Base-by-base conservation (phyloP, 2,888 invertebrate genomes). In the Bruchidius siliquastri region DNA sequence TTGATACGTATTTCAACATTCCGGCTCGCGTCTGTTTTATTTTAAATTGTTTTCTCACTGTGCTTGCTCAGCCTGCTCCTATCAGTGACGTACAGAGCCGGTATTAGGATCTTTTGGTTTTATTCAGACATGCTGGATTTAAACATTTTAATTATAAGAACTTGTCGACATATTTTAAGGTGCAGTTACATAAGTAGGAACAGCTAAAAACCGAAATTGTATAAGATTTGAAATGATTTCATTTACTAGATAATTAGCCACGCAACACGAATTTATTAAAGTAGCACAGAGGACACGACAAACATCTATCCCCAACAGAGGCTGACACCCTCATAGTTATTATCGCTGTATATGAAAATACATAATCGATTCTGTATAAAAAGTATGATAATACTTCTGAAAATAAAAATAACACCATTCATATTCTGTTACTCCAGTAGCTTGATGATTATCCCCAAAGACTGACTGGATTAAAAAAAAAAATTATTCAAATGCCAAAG, bases 1-100 rank as follows among this genome's bases (percentile, higher is more conserved):
- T 79, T 76, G 77, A 78, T 77, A 79, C 77, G 79, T 78, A 79
- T 79, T 80, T 79, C 79, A 79, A 76, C 79, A 80, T 80, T 79
- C 79, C 78, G 69, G 74, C 30, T 70, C 30, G 76, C 74, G 77
- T 75, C 76, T 76, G 76, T 76, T 76, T 77, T 76, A 76, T 77
- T 76, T 77, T 74, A 77, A 76, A 76, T 76, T 77, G 76, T 75
- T 76, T 75, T 75, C 77, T 73, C 70, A 73, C 74, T 68, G 72
- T 73, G 72, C 71, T 69, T 73, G 72, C 71, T 69, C 32, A 73
- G 49, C 72, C 71, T 49, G 49, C 49, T 49, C 13, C 49, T 13
- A 49, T 49, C 49, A 49, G 49, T 22, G 72, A 26, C 49, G 49
- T 49, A 49, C 49, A 8, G 13, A 18, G 3, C 8, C 49, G 49